phyloP scores from a whole-genome alignment of 2,888 invertebrate species.

The Epinotia nisella region DNA sequence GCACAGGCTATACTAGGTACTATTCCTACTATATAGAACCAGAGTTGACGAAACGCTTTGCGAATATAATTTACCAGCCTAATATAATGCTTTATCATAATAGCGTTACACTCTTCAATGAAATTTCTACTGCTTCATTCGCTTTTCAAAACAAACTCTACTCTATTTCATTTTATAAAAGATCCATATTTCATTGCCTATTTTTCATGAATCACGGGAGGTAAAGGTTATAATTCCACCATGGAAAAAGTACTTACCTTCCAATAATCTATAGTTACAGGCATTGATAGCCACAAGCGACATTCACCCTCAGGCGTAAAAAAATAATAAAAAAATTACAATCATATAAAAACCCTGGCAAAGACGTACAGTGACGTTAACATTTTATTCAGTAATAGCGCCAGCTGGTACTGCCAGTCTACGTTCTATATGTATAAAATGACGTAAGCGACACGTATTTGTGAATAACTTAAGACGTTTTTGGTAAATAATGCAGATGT shows the following conservation, averaged over 20 bases:
- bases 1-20: no score
- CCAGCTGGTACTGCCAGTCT: constrained; percentile 15
- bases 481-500: constrained; percentile 7
- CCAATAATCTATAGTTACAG: not conserved
- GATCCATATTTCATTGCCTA: no score
- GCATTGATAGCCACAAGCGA: constrained; percentile 6
- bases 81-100: no score
- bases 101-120: no score
- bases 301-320: constrained; percentile 20
- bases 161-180: no score
- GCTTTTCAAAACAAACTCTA: no score
- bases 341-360: constrained; percentile 31
- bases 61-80: no score
- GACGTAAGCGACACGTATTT: not conserved
- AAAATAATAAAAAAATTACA: constrained; percentile 24
- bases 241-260: not conserved
- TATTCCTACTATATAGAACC: no score
- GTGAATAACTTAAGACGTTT: not conserved
- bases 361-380: constrained; percentile 28
- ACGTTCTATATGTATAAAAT: not conserved
- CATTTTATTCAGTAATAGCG: constrained; percentile 27
- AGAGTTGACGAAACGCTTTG: no score
- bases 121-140: no score
- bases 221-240: not conserved
- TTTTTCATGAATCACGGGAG: no score